phyloP scores from a whole-genome alignment of 92 coral and sea anemone genomes.

The Ricordea florida region DNA sequence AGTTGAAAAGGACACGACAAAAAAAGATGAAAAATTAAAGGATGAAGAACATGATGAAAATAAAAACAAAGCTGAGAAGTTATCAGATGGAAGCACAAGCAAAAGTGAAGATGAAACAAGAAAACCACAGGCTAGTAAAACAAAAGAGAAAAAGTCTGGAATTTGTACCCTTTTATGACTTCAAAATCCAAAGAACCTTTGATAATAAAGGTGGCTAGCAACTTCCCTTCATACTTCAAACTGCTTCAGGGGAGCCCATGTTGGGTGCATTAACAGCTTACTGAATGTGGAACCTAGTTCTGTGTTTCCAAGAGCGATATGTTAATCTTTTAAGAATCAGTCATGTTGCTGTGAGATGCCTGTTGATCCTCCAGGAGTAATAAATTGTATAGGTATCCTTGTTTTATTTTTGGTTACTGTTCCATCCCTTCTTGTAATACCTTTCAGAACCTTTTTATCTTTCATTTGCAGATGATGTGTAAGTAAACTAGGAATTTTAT shows the following conservation, averaged over 20 bases:
- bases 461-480: too few species aligned
- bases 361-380: too few species aligned
- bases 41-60: slow-evolving; percentile 9
- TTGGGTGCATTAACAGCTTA: too few species aligned
- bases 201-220: not conserved
- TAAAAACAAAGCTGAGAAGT: not conserved
- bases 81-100: not conserved
- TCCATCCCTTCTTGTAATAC: too few species aligned
- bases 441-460: too few species aligned
- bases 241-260: not conserved
- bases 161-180: slow-evolving; percentile 51
- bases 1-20: not conserved
- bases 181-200: not conserved
- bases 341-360: too few species aligned
- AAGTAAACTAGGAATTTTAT: too few species aligned
- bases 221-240: not conserved
- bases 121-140: slow-evolving; percentile 7
- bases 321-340: too few species aligned
- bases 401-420: too few species aligned
- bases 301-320: too few species aligned
- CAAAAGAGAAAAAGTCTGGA: slow-evolving; percentile 75
- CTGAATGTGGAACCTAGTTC: too few species aligned
- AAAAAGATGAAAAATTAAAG: not conserved
- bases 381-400: too few species aligned
- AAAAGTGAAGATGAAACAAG: not conserved